A percentile compares a stretch with the other conserved stretches of the same genome.
phyloP scores from a whole-genome alignment of 2,888 invertebrate genomes.

The Nomada fabriciana region DNA sequence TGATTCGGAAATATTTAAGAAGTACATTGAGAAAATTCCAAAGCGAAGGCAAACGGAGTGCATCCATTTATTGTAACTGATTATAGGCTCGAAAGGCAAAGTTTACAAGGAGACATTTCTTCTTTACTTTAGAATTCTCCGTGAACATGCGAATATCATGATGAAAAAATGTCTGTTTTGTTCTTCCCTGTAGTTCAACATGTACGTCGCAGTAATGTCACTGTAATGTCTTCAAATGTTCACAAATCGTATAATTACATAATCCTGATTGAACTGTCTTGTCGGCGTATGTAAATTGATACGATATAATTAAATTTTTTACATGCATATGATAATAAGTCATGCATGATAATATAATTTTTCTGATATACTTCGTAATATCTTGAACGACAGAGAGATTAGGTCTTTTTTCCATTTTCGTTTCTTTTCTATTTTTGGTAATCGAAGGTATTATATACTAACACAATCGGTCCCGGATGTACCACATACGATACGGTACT shows the following conservation, averaged over 20 bases:
- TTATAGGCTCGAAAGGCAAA: conserved; percentile 65
- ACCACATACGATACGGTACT: conserved; percentile 35
- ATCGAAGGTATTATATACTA: conserved; percentile 59
- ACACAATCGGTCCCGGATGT: conserved; percentile 66
- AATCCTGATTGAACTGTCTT: conserved; percentile 66
- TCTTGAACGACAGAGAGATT: conserved; percentile 66
- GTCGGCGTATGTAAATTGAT: conserved; percentile 68
- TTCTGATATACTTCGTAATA: conserved; percentile 67
- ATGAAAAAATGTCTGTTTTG: conserved; percentile 28
- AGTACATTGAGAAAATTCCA: conserved; percentile 56
- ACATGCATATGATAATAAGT: conserved; percentile 54
- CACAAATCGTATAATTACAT: conserved; percentile 67
- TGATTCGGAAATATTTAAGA: conserved; percentile 39
- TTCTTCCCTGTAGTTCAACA: conserved; percentile 29
- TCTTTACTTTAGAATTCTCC: conserved; percentile 30
- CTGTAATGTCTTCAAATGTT: conserved; percentile 59
- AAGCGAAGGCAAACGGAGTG: conserved; percentile 68
- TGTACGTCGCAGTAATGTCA: conserved; percentile 59
- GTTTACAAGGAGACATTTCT: conserved; percentile 37
- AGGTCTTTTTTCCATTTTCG: conserved; percentile 43
- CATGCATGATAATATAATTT: conserved; percentile 25
- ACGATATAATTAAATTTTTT: conserved; percentile 70
- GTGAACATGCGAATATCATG: conserved; percentile 59
- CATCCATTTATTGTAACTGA: conserved; percentile 67
- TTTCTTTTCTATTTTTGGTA: conserved; percentile 49